Evolutionary conservation across 2,797 vertebrate species (phyloP), one percentile per base, ranked within the genome.

Genomic region (Aphelocoma californica): DNA sequence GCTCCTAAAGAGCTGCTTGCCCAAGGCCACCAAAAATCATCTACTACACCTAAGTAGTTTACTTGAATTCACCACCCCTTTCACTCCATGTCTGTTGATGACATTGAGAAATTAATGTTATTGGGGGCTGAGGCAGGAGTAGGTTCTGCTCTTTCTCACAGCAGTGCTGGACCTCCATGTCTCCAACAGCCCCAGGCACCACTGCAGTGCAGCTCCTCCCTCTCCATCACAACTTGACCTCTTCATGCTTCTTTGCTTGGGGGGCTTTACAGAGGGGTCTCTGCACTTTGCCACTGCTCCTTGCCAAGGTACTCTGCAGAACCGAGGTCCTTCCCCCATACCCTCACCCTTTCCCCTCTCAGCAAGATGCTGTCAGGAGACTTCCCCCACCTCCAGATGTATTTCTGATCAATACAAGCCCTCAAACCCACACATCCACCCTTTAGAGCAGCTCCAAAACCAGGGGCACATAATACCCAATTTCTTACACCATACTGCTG

Each of bases 311-410:
- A 25, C 13, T 57, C 31, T 62, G n/a, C 11, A 3, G 42, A 60
- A 14, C 8, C 0, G 0, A 72, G 73, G 31, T 29, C 42, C 38
- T 81, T 82, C 31, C 17, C 25, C 0, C 0, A 0, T 11, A n/a
- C 28, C 47, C 28, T 72, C 71, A 36, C 5, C 18, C 9, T 47
- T 23, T 50, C 13, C 26, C 12, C 2, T 47, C 44, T 36, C 74
- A 70, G 64, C 32, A 72, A 54, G 47, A 31, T 7, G 13, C 32
- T 1, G 0, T 26, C 47, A 74, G 57, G 36, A 73, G 45, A 67
- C 31, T n/a, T 20, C 7, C 24, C 4, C 28, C 23, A 12, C 3
- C 17, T n/a, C 24, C 64, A 69, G 34, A 61, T 42, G 19, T 42
- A 57, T 61, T 90, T 81, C 56, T 28, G 16, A 61, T 26, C 38